Conservation (phyloP, 2,797 vertebrate genomes). For the Acomys russatus region DNA sequence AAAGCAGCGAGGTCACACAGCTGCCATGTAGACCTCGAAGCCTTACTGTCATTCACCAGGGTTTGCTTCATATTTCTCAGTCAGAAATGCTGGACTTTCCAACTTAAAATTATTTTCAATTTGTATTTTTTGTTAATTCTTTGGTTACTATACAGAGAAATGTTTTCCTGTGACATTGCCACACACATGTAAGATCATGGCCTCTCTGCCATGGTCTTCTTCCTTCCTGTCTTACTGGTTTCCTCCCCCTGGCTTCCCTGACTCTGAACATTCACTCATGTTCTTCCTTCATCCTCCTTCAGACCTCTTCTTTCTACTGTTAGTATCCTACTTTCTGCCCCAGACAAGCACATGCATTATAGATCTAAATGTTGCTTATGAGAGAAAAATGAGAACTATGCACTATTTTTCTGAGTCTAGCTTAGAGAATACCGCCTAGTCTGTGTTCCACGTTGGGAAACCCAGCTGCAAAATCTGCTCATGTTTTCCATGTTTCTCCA, state of each 20-base stretch:
- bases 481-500: background rate
- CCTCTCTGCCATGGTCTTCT: background rate
- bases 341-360: background rate
- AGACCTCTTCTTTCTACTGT: background rate
- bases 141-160: background rate
- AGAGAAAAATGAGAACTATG: background rate
- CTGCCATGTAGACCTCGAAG: background rate
- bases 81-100: background rate
- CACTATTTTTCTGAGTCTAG: background rate
- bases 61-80: background rate
- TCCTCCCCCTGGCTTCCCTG: background rate
- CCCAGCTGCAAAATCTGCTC: background rate
- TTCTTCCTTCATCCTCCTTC: background rate
- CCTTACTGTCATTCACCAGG: background rate
- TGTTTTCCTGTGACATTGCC: background rate
- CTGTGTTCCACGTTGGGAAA: background rate
- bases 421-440: background rate
- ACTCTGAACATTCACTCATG: background rate
- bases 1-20: background rate
- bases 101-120: background rate
- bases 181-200: no score
- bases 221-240: background rate
- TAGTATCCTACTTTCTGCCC: background rate
- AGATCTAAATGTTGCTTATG: background rate
- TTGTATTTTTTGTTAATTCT: background rate